Percentiles rank a stretch among this genome's conserved stretches.
phyloP scores from a whole-genome alignment of 53 echinoderm and acorn worm genomes.

The Paelopatides confundens region DNA sequence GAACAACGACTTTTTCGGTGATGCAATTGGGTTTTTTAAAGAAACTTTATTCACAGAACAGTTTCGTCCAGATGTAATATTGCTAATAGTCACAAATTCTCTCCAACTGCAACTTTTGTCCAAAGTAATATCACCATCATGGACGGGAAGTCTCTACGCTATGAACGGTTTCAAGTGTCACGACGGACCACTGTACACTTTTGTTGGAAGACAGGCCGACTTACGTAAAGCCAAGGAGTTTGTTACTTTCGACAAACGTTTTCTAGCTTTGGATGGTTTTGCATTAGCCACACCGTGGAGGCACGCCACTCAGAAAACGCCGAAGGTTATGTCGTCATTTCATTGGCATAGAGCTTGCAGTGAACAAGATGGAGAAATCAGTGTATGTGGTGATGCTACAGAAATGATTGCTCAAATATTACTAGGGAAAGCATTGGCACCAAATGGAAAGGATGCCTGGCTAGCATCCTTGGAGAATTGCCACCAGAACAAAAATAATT shows the following conservation, averaged over 20 bases:
- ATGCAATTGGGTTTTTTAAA: not conserved
- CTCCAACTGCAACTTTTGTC: not conserved
- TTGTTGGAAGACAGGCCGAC: not conserved
- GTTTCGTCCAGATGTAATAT: not conserved
- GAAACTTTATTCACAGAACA: not conserved
- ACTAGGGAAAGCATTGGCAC: not conserved
- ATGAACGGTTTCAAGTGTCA: not conserved
- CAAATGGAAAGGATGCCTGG: constrained; percentile 9
- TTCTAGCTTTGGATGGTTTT: not conserved
- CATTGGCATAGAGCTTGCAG: not conserved
- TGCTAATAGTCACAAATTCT: not conserved
- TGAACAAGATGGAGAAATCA: not conserved
- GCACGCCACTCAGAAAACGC: not conserved
- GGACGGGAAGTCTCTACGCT: constrained; percentile 2
- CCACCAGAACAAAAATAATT: not conserved
- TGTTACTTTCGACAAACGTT: not conserved
- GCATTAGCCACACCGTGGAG: not conserved
- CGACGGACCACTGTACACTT: not conserved
- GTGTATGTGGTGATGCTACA: not conserved
- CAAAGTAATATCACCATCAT: not conserved
- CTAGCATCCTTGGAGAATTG: not conserved
- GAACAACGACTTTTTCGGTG: not conserved
- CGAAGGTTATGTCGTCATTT: not conserved
- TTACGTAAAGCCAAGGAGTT: not conserved
- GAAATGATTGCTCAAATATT: constrained; percentile 27